Base-by-base conservation (phyloP, 2,797 vertebrate genomes). In the Cyprinella venusta region DNA sequence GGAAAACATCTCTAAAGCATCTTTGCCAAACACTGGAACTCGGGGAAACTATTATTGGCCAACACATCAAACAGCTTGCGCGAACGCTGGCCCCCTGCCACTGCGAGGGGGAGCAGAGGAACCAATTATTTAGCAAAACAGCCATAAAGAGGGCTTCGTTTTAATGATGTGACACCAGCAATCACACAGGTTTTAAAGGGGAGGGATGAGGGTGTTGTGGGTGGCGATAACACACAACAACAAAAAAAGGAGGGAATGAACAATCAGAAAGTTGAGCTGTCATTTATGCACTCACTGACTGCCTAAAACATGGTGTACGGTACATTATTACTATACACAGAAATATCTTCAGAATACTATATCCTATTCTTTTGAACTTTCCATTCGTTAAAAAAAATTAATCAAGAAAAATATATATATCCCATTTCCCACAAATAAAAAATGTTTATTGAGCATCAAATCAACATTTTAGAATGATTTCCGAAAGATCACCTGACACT, bases 41-140 rank as follows among this genome's bases (percentile, higher is more conserved):
- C 85, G 76, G 79, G 80, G 82, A 80, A 84, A 85, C 84, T 86
- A 82, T 82, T 87, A 85, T 86, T 85, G 87, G 87, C 86, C 72
- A 79, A 86, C 76, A 85, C 89, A 86, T 90, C 89, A 90, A 86
- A 89, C 85, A 86, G 86, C 76, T 82, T 79, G 87, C 74, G 80
- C 54, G 79, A 85, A 77, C 48, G 18, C 88, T 88, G 89, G 88
- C 83, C 88, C 74, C 63, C 74, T 81, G 87, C 88, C 89, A 89
- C 79, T 79, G 61, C 56, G 18, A 83, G 9, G 52, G 65, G 85
- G 86, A 87, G 85, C 87, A 83, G 85, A 88, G 87, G 87, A 91
- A 88, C 87, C 87, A 89, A 90, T 89, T 90, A 90, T 90, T 86
- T 88, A 90, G 88, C 84, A 86, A 89, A 89, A 84, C 88, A 89